Evolutionary conservation across 2,888 invertebrate species (phyloP), one percentile per base, ranked within the genome.

Genomic region (Pandemis cinnamomeana): DNA sequence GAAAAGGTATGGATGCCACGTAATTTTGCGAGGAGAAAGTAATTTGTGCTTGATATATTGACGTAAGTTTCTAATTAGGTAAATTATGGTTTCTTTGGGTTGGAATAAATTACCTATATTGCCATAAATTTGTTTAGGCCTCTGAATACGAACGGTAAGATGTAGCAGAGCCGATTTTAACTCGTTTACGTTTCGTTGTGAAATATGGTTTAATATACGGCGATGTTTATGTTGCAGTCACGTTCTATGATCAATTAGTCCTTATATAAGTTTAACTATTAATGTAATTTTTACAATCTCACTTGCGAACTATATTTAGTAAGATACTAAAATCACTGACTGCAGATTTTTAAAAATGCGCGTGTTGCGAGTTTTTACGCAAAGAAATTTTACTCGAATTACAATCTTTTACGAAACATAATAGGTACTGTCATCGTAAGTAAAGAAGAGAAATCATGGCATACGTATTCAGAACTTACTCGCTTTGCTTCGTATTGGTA

Each of bases 1-100:
- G 76, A 76, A 78, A 76, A 82, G 83, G 83, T 82, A 82, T 76
- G 81, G 58, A 61, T 63, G 68, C 66, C 64, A 55, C 67, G 73
- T 85, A 84, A 85, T 86, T 87, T 87, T 82, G 80, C 82, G 81
- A 80, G 82, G 79, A 78, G 81, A 87, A 88, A 88, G 84, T 86
- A 86, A 84, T 87, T 84, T 85, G 85, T 82, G 84, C 84, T 83
- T 84, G 79, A 79, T 82, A 74, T 74, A 74, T 74, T 71, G 74
- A 74, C 62, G 74, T 74, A 74, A 74, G 74, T 74, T 74, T 71
- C 74, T 71, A 74, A 74, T 74, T 74, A 74, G 74, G 74, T 71
- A 74, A 74, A 74, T 74, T 71, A 74, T 74, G 74, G 74, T 74
- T 71, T 74, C 74, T 74, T 74, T 74, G 74, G 74, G 71, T 74